These are phyloP conservation scores for Fragum fragum DNA, from an alignment of 2,888 invertebrate genomes.

Conservation along the genomic window DNA sequence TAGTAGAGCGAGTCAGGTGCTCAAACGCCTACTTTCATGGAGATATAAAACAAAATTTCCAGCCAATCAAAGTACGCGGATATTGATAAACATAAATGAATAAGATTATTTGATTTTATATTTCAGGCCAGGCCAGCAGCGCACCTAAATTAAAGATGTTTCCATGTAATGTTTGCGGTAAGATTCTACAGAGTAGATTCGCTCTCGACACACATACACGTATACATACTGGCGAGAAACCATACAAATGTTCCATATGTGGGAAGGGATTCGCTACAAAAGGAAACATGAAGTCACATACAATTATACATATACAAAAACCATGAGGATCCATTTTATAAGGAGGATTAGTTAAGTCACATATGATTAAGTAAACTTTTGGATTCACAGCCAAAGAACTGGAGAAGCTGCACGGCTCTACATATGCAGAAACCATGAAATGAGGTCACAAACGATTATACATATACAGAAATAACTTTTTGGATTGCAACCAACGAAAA, in stretches of 20 bases:
- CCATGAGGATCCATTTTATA: too few species aligned
- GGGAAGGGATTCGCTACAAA: conserved; percentile 27
- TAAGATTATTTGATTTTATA: background rate
- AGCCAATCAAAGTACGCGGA: too few species aligned
- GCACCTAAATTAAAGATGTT: background rate
- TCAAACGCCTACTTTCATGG: too few species aligned
- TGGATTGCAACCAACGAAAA: too few species aligned
- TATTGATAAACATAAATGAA: too few species aligned
- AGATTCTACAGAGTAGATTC: background rate
- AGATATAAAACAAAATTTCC: too few species aligned
- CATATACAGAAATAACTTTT: conserved; percentile 15
- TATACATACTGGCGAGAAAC: conserved; percentile 37
- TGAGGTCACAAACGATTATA: conserved; percentile 24
- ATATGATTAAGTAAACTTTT: background rate
- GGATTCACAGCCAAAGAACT: conserved; percentile 29
- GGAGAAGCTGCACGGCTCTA: conserved; percentile 15
- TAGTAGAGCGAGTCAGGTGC: too few species aligned
- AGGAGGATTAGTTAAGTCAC: too few species aligned
- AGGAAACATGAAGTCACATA: conserved; percentile 33
- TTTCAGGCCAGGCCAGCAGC: background rate
- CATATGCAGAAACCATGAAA: conserved; percentile 17
- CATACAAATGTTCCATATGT: conserved; percentile 31
- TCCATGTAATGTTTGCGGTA: conserved; percentile 16
- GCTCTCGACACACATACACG: conserved; percentile 39
- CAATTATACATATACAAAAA: conserved; percentile 17